Evolutionary conservation across 1,140 invertebrate genomes (phyloP), one percentile per base, ranked within the genome.

Genomic region (Pararge aegeria): DNA sequence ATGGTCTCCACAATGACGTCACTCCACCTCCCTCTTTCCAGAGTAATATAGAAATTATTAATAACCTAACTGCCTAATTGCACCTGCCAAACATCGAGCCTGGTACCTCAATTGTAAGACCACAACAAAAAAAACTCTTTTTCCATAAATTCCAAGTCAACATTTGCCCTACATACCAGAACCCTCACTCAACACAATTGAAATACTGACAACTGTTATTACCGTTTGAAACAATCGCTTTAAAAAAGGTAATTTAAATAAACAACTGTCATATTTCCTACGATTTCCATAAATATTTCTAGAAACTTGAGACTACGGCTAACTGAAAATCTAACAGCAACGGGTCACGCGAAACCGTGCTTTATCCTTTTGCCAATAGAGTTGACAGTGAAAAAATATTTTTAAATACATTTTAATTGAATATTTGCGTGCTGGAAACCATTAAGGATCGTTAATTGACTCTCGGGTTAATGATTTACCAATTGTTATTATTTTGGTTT

Each of bases 401-500:
- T 62, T 38, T 27, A 46, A 46, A 53, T 42, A 51, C 27, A 44
- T 61, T 59, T 54, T 64, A 68, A 68, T 68, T 68, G 66, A 68
- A 68, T 64, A 51, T 64, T 68, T 55, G 66, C 66, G 66, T 68
- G 66, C 61, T 42, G 46, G 48, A 49, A 54, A 64, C 58, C 55
- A 68, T 68, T 68, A 68, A 55, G 58, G 51, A 64, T 53, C 30
- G 61, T 58, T 68, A 68, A 68, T 68, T 64, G 56, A 60, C 66
- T 64, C 34, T 51, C 30, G 49, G 52, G 61, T 61, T 56, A 56
- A 61, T 56, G 58, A 61, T 61, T 61, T 61, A 55, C 59, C 59
- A 54, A 61, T 61, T 61, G 58, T 61, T 54, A 50, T 54, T 50
- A 40, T 55, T 54, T 55, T 38, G 42, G 48, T 46, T 52, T 51